Base-by-base conservation (phyloP, 2,797 vertebrate species). In the Micrastur ruficollis region DNA sequence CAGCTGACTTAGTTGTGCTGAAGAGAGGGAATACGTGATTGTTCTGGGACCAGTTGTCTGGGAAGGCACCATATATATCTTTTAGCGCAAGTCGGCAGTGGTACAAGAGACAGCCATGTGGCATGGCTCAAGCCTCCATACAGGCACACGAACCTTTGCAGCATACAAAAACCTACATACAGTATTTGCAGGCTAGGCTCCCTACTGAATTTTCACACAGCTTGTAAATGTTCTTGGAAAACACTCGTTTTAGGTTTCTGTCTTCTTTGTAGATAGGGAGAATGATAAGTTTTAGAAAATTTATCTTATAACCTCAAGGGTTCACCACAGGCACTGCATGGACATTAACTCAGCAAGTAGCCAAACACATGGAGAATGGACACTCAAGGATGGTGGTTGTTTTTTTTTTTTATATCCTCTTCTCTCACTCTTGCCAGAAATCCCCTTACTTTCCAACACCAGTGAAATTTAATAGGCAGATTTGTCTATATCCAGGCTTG, bases 381-480 rank as follows among this genome's bases (percentile, higher is more conserved):
- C 6, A 20, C 1, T 5, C 25, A 49, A 38, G 23, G 26, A 46
- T 9, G 3, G 26, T 13, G 8, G 4, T 15, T 56, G 0, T 1
- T 5, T 38, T 80, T 65, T 2, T 0, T 8, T 58, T 22, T 67
- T 21, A 40, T 16, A 68, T 40, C 9, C 1, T 93, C 52, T 85
- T 63, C 7, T 68, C 15, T 88, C 16, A 50, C 23, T 62, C 9
- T 11, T 49, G 8, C 16, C 52, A 88, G 26, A 80, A 70, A 3
- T 34, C 6, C 14, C 9, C 11, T 58, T 73, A 32, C 20, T 73
- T 81, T 81, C 18, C 32, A 65, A 5, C 7, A 36, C 5, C 16
- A 50, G 8, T 27, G 50, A 67, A 66, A 73, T 32, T 34, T 73
- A 38, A 59, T 46, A 70, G 31, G 15, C 34, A 36, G 6, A 55